Evolutionary conservation across 64 coral and sea anemone genomes (phyloP), one percentile per base, ranked within the genome.

Genomic region (Stylophora pistillata): DNA sequence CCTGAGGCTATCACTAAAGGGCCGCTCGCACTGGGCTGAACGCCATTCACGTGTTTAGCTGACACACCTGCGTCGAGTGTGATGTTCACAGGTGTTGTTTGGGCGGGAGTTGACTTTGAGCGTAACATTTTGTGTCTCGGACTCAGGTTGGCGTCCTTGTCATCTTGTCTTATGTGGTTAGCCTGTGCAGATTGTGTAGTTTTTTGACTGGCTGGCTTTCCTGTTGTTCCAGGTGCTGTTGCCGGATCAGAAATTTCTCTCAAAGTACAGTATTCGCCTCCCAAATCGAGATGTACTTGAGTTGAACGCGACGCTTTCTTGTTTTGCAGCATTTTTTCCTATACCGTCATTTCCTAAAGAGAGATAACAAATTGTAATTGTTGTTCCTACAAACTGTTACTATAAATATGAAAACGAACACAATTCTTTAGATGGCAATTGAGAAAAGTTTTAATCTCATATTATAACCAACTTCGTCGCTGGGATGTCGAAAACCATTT

Each of bases 251-350:
- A 25, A n/a, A 28, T n/a, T 68, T 68, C 31, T 70, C 69, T 65
- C 9, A 84, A 33, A 4, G 21, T 84, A 61, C 80, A 84, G 20
- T 84, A 84, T 28, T 84, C 80, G 11, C 80, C 80, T 53, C 33
- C 21, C 23, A 53, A n/a, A 47, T 68, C 62, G 58, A 21, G 16
- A 20, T 84, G 60, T 47, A 70, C 27, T 84, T 52, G 80, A 53
- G 13, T 18, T 20, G 79, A 64, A 82, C 79, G 41, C 58, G 80
- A 34, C 4, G 31, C 21, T 37, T 53, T 31, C 58, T 84, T 11
- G 64, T 84, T 37, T 12, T 84, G 32, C 4, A 52, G 13, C 80
- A 84, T 84, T 53, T 33, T 60, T 32, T 33, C 53, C 37, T 84
- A 84, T 1, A 21, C 58, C 34, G 23, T 84, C 61, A 68, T 52